These are phyloP conservation scores for Eumerus sabulonum DNA, from an alignment of 2,888 invertebrate genomes.

Conservation along the genomic window DNA sequence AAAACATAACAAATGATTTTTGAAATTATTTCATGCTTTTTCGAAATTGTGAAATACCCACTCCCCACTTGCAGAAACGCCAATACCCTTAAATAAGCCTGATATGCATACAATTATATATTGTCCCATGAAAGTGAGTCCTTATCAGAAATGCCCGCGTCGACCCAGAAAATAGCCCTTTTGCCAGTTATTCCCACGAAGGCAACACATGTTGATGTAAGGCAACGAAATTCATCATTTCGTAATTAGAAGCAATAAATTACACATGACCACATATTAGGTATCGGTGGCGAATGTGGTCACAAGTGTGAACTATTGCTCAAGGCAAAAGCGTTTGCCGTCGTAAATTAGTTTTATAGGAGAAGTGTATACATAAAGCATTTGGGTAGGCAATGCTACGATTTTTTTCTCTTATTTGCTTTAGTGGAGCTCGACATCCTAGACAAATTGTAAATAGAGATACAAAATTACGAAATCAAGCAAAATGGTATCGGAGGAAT, in stretches of 20 bases:
- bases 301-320: conserved; percentile 74
- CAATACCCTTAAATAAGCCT: too few species aligned
- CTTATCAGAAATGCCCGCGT: not conserved
- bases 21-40: conserved; percentile 62
- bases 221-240: conserved; percentile 73
- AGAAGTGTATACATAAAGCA: conserved; percentile 68
- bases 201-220: conserved; percentile 36
- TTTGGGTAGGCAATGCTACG: conserved; percentile 20
- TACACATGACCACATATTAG: conserved; percentile 65
- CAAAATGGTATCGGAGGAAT: conserved; percentile 6
- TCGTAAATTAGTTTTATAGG: conserved; percentile 67
- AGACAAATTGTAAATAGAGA: conserved; percentile 54
- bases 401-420: conserved; percentile 55
- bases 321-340: conserved; percentile 33
- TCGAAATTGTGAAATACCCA: too few species aligned
- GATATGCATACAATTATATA: too few species aligned
- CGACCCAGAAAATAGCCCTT: conserved; percentile 28
- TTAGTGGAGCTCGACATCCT: conserved; percentile 30
- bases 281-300: conserved; percentile 70
- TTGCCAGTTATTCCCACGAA: conserved; percentile 51
- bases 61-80: too few species aligned
- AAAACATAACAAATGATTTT: conserved; percentile 69
- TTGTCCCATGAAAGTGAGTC: too few species aligned
- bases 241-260: conserved; percentile 73
- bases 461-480: conserved; percentile 26